phyloP scores from a whole-genome alignment of 2,113 vertebrate genomes.

The Enhydra lutris region DNA sequence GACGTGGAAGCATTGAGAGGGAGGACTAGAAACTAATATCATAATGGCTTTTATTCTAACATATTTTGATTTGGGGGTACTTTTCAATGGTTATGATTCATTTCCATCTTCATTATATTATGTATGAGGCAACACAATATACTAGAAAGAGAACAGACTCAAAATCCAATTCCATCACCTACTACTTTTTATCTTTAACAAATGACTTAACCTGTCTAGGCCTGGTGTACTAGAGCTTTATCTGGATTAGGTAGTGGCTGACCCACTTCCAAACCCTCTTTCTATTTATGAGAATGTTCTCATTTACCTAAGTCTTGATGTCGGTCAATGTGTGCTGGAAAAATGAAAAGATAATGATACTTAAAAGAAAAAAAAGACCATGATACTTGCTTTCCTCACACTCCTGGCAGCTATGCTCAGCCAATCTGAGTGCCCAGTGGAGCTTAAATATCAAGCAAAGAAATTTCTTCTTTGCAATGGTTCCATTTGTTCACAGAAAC shows the following conservation, averaged over 20 bases:
- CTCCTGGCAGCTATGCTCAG: background rate
- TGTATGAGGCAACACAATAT: background rate
- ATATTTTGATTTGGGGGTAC: background rate
- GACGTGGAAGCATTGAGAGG: background rate
- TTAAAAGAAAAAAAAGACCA: background rate
- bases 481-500: background rate
- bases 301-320: background rate
- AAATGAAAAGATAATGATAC: background rate
- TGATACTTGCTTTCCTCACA: background rate
- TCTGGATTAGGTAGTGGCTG: background rate
- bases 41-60: background rate
- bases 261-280: background rate
- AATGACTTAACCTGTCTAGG: background rate
- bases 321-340: background rate
- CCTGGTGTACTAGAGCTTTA: background rate
- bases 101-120: background rate
- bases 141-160: background rate
- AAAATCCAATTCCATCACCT: background rate
- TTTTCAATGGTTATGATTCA: background rate
- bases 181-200: slow-evolving; percentile 1
- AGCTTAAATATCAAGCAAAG: background rate
- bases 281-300: background rate
- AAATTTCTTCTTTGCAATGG: background rate
- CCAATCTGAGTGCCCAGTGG: background rate
- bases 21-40: background rate